Evolutionary conservation across 92 coral and sea anemone species (phyloP).

Genomic region (Ricordea florida): DNA sequence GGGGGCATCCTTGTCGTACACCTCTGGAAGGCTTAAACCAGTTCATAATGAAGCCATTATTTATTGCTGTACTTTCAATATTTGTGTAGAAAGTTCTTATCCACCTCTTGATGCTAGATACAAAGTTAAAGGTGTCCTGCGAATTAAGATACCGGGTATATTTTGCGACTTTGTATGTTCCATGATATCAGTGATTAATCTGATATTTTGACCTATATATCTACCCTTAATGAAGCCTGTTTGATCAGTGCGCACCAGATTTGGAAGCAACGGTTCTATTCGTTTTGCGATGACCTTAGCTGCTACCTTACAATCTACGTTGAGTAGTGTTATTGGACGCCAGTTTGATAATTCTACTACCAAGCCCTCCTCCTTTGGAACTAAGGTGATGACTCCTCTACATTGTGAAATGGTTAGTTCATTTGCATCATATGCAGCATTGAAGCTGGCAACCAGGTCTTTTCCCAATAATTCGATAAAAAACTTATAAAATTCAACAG

Average conservation of each 20-base stretch:
- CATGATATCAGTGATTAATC: not conserved
- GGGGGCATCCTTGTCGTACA: too few species aligned
- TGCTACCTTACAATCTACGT: slow-evolving; percentile 14
- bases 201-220: not conserved
- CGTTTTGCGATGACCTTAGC: not conserved
- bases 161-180: not conserved
- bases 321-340: slow-evolving; percentile 16
- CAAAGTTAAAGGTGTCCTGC: too few species aligned
- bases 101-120: too few species aligned
- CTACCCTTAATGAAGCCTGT: not conserved
- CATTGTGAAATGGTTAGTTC: not conserved
- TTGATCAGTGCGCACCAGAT: not conserved
- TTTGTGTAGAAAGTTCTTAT: too few species aligned
- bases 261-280: not conserved
- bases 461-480: too few species aligned
- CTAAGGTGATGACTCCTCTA: not conserved
- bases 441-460: not conserved
- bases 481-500: not conserved
- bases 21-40: too few species aligned
- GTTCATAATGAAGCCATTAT: too few species aligned
- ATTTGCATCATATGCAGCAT: not conserved
- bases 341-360: not conserved
- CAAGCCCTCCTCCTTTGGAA: not conserved
- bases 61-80: too few species aligned
- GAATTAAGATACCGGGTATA: not conserved